phyloP scores from a whole-genome alignment of 2,797 vertebrate genomes.

The Peromyscus attwateri region DNA sequence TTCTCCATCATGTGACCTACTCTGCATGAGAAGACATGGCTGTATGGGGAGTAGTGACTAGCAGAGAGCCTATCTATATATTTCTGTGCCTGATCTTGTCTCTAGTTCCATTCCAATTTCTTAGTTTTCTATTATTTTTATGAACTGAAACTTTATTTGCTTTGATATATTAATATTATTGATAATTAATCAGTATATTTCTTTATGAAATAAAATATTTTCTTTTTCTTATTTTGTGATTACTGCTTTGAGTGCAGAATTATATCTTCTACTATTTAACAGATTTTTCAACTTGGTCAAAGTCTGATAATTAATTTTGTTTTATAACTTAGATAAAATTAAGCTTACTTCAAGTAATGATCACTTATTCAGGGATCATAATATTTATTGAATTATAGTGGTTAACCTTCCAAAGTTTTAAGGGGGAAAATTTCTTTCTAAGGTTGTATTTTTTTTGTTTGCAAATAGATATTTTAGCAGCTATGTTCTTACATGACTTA shows the following conservation, averaged over 20 bases:
- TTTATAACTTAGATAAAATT: constrained; percentile 44
- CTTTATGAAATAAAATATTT: not conserved
- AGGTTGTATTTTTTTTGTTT: not conserved
- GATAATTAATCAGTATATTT: not conserved
- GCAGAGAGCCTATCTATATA: not conserved
- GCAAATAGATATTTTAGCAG: not conserved
- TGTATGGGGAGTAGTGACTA: too few species aligned
- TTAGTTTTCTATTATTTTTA: not conserved
- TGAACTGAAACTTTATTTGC: not conserved
- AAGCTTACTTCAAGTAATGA: not conserved
- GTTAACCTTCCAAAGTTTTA: constrained; percentile 36
- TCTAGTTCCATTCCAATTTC: not conserved
- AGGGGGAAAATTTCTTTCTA: constrained; percentile 7
- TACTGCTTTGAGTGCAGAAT: not conserved
- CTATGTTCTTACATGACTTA: not conserved
- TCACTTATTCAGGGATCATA: constrained; percentile 2
- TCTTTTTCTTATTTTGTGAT: constrained; percentile 1
- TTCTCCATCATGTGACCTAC: not conserved
- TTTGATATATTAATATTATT: constrained; percentile 9
- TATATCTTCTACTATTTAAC: not conserved
- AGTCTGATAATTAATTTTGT: constrained; percentile 2
- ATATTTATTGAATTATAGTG: constrained; percentile 8
- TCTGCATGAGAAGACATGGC: too few species aligned
- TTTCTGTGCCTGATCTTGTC: not conserved
- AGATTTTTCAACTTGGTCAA: not conserved